A percentile compares a stretch with the other conserved stretches of the same genome.
These are phyloP conservation scores for Frankliniella fusca DNA, from an alignment of 2,888 invertebrate genomes.

Conservation along the genomic window DNA sequence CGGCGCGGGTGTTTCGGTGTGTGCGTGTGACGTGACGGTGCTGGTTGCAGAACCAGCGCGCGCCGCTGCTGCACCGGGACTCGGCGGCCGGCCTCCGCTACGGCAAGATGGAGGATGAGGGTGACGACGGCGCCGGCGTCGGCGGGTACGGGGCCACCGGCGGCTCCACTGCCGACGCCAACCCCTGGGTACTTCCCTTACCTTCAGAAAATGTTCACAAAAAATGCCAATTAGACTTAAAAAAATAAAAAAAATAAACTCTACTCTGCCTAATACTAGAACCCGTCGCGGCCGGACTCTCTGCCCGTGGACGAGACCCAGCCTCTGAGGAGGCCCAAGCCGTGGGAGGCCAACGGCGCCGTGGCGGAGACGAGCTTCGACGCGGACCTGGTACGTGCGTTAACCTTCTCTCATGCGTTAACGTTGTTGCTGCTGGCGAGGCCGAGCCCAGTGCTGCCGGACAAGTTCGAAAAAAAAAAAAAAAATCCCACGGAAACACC, in stretches of 20 bases:
- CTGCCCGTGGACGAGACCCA: conserved; percentile 33
- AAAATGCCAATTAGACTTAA: not conserved
- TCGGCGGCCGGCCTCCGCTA: conserved; percentile 42
- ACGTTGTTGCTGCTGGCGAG: too few species aligned
- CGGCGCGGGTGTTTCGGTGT: not conserved
- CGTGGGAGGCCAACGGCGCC: conserved; percentile 34
- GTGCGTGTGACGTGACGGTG: not conserved
- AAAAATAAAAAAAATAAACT: not conserved
- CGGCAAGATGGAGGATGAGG: conserved; percentile 30
- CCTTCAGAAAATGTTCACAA: not conserved
- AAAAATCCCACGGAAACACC: too few species aligned
- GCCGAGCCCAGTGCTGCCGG: too few species aligned
- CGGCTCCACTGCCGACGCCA: conserved; percentile 34
- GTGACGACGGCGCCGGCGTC: conserved; percentile 32
- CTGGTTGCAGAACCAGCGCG: conserved; percentile 35
- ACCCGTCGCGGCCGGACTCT: conserved; percentile 33
- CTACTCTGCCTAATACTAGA: not conserved
- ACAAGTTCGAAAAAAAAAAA: too few species aligned
- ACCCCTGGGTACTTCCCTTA: not conserved
- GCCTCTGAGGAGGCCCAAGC: not conserved
- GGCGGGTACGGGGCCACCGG: conserved; percentile 34
- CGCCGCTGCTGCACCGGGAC: conserved; percentile 38
- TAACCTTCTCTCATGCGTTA: too few species aligned
- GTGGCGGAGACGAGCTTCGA: conserved; percentile 30
- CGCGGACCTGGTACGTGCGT: conserved; percentile 27